Base-by-base conservation (phyloP, 2,113 vertebrate genomes). In the Catagonus wagneri region DNA sequence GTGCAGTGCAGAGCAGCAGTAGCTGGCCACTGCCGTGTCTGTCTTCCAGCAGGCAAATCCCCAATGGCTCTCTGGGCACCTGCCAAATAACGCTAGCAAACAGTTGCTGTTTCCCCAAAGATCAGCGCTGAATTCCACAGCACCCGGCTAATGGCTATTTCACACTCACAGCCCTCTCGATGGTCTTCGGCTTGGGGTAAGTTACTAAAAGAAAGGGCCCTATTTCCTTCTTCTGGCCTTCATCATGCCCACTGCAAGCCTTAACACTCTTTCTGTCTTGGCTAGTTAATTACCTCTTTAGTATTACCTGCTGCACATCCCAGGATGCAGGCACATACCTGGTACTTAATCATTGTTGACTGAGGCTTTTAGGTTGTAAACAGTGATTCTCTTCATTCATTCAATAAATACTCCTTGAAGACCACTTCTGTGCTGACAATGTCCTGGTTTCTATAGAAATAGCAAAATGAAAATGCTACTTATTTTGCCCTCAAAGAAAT, bases 161-260 rank as follows among this genome's bases (percentile, higher is more conserved):
- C 54, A 54, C 36, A 56, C 7, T 19, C 78, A 12, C 0, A 2
- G n/a, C 3, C 25, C 50, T 61, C 36, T 29, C 6, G 1, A 1
- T 7, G 60, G 52, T 17, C 56, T 56, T 92, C 1, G 0, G 54
- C 52, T 72, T 16, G 16, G 39, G 23, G 44, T n/a, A 3, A 91
- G 15, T 15, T 1, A 60, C 29, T n/a, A 9, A 76, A 65, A n/a
- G 86, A n/a, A 89, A 66, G 36, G 14, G 7, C 39, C 29, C 16
- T 8, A 6, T 74, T 83, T 89, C 68, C 29, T 93, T 65, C 32
- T 75, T 85, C 66, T 80, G 90, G 13, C 23, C 15, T 39, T 54
- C 23, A 17, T 19, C 50, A 10, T 2, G 69, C 44, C 34, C 22
- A 29, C 32, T 66, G 69, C 16, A 25, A 91, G 20, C n/a, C 50